Evolutionary conservation across 2,888 invertebrate species (phyloP).

Genomic region (Crematogaster levior): DNA sequence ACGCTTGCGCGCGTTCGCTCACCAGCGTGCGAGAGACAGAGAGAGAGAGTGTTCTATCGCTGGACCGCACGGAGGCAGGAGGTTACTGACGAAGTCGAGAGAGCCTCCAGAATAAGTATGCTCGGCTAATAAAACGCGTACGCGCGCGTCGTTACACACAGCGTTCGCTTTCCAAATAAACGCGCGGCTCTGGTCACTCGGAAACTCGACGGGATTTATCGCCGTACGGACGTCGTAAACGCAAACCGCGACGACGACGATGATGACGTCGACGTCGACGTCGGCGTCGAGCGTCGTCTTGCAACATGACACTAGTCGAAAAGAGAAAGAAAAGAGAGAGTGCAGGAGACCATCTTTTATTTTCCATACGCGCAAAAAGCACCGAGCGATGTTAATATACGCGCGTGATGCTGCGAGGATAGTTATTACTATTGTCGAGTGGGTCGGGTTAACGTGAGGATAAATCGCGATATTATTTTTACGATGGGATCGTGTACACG

Average conservation of each 20-base stretch:
- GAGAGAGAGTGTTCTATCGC: constrained; percentile 14
- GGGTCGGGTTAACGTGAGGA: constrained; percentile 32
- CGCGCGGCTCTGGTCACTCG: constrained; percentile 28
- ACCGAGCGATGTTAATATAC: background rate
- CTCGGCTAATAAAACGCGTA: constrained; percentile 71
- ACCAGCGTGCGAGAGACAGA: constrained; percentile 3
- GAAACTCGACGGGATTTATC: constrained; percentile 53
- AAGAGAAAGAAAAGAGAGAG: background rate
- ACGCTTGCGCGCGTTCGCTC: constrained; percentile 39
- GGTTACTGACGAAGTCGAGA: constrained; percentile 62
- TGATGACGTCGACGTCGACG: background rate
- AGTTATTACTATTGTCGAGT: constrained; percentile 27
- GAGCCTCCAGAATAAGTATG: constrained; percentile 72
- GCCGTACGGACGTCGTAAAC: constrained; percentile 57
- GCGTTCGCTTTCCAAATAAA: constrained; percentile 69
- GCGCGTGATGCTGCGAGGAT: background rate
- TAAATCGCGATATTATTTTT: constrained; percentile 29
- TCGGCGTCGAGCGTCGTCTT: background rate
- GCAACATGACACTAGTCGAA: background rate
- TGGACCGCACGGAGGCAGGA: constrained; percentile 70
- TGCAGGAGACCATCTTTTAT: background rate
- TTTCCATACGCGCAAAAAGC: constrained; percentile 2
- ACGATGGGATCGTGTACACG: constrained; percentile 9
- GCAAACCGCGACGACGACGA: constrained; percentile 27
- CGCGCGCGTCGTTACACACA: constrained; percentile 66